Base-by-base conservation (phyloP, 2,113 vertebrate genomes). In the Aleadryas rufinucha region DNA sequence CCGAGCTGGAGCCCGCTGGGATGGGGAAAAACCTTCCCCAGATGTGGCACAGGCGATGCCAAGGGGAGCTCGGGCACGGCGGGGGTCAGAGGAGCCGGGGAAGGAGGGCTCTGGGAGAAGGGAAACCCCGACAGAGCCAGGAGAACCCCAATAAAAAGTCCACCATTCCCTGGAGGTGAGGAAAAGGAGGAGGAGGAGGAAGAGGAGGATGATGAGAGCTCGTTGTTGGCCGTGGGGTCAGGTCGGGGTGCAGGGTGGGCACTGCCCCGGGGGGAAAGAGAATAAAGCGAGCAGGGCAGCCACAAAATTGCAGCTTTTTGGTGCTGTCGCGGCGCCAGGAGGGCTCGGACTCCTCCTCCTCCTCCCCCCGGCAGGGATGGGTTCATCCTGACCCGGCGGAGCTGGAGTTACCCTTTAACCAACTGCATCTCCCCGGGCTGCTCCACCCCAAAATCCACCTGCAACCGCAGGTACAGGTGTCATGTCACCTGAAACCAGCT, bases 401-500 rank as follows among this genome's bases (percentile, higher is more conserved):
- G 75, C 76, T 37, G 77, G 22, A 95, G 93, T 95, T 94, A 95
- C 85, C 92, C 90, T 96, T 97, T 95, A 93, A 95, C 96, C 96
- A 95, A 44, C 82, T 30, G 84, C 21, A 1, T 87, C 90, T 83
- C 86, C 94, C 85, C 31, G 33, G 65, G 42, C 53, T 31, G 95
- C 96, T 95, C 86, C 94, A 93, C 96, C 96, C 96, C 72, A 41
- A 92, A 72, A 94, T 95, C 60, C 94, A 97, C 94, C 95, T 95
- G 92, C 96, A 92, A 10, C 50, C 92, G n/a, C 90, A 83, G 61
- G 31, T 5, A 44, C 90, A 69, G 90, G 66, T 60, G 74, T 49
- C 61, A 28, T 61, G 94, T 81, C 84, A 71, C 71, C 87, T 56
- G 10, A 20, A 90, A 33, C 26, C 31, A 11, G 68, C 59, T 11